phyloP scores from a whole-genome alignment of 2,797 vertebrate species.

The Labroides dimidiatus region DNA sequence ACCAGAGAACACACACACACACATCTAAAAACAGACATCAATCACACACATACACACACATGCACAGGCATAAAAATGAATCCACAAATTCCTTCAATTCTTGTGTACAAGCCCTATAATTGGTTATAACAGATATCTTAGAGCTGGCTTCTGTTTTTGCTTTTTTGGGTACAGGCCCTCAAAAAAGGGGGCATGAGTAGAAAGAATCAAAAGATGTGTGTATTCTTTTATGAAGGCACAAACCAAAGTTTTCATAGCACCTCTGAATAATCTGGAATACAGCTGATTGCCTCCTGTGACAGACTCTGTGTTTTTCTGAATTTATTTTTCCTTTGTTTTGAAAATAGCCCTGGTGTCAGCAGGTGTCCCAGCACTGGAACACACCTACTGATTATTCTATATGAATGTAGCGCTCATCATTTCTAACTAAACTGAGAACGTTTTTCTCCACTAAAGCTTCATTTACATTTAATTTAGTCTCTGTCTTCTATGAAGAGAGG shows the following conservation, averaged over 20 bases:
- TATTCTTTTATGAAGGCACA: not conserved
- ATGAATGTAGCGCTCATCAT: no score
- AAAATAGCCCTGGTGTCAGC: not conserved
- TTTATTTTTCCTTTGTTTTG: conserved; percentile 6
- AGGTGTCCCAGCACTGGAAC: not conserved
- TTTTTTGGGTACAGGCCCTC: not conserved
- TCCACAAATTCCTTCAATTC: conserved; percentile 36
- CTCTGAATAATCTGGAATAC: not conserved
- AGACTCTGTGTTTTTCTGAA: not conserved
- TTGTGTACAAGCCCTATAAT: conserved; percentile 66
- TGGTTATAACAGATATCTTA: conserved; percentile 56
- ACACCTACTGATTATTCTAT: no score
- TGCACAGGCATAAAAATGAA: conserved; percentile 42
- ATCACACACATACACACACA: conserved; percentile 20
- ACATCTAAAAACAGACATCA: conserved; percentile 45
- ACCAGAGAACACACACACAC: conserved; percentile 46
- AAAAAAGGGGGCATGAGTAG: not conserved
- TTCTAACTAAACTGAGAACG: no score
- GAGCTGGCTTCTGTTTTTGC: conserved; percentile 27
- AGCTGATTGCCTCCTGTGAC: not conserved
- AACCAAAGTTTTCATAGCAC: no score
- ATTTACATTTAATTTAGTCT: not conserved
- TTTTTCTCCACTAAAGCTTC: not conserved
- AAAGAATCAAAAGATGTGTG: not conserved
- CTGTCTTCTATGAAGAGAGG: not conserved